Evolutionary conservation across 2,113 vertebrate genomes (phyloP), one percentile per base, ranked within the genome.

Genomic region (Mormyrus lacerda): DNA sequence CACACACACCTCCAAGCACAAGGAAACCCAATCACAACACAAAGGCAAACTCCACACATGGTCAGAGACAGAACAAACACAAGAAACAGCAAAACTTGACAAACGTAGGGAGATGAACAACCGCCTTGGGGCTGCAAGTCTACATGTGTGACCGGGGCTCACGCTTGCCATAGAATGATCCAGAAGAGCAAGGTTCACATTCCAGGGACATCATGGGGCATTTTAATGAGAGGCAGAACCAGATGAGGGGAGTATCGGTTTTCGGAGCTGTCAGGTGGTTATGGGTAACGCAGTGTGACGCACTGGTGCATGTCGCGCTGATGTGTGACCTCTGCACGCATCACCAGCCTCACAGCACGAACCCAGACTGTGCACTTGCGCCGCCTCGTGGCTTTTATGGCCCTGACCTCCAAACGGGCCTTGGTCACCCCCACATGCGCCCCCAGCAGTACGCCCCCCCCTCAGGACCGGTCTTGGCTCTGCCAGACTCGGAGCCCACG

Each of bases 151-250:
- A 79, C 15, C 31, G 2, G 73, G 73, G 31, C 35, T 79, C 73
- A 39, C 73, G 11, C 15, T 19, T 15, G 35, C 73, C 7, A 17
- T 39, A 27, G 73, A 42, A 79, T 79, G 73, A 79, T 79, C 35
- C 17, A 19, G 73, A 79, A 79, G 31, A 79, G 13, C 73, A 17
- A 42, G 31, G 31, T 79, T 79, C 73, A 39, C 73, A 79, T 79
- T 79, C 42, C 82, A 39, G 39, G 39, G 82, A 47, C 35, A 11
- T 48, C 82, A 24, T 11, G 39, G 82, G 42, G 82, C 39, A 45
- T 85, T n/a, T 47, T 48, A 85, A 48, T n/a, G 82, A 48, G 82
- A 85, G 44, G 45, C 82, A 85, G 45, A 85, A n/a, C 45, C 82
- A 85, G 82, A 47, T 44, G 82, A 48, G 17, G 82, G 82, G 35